These are phyloP conservation scores for Anguilla pacifica DNA, from an alignment of 2,797 vertebrate genomes.

Conservation along the genomic window DNA sequence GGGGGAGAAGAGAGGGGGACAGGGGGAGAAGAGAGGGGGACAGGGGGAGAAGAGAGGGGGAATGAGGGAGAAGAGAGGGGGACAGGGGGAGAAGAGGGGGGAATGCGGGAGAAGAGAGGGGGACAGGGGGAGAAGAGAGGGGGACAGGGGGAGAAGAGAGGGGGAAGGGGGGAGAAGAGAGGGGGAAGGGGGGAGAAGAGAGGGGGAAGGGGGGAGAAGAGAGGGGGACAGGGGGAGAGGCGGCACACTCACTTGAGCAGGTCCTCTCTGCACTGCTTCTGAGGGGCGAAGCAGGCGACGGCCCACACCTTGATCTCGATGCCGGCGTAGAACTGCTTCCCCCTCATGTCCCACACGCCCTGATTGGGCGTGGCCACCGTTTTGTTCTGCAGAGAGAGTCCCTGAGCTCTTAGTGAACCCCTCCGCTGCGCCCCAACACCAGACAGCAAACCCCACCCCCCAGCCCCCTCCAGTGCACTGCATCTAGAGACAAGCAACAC, in stretches of 20 bases:
- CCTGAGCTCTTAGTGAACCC: conserved; percentile 80
- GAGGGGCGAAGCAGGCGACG: conserved; percentile 97
- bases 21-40: conserved; percentile 24
- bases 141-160: too few species aligned
- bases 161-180: too few species aligned
- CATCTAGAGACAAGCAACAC: neutral
- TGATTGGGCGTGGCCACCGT: conserved; percentile 99
- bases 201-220: neutral
- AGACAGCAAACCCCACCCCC: conserved; percentile 11
- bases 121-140: too few species aligned
- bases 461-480: neutral
- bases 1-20: too few species aligned
- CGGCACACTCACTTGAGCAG: conserved; percentile 90
- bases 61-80: too few species aligned
- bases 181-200: too few species aligned
- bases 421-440: conserved; percentile 48
- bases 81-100: too few species aligned
- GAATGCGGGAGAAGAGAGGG: too few species aligned
- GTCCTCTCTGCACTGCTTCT: conserved; percentile 98
- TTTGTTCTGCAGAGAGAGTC: conserved; percentile 91
- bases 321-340: conserved; percentile 98
- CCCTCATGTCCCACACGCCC: conserved; percentile 99
- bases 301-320: conserved; percentile 99
- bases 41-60: too few species aligned
- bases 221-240: neutral